Base-by-base conservation (phyloP, 2,888 invertebrate genomes). In the Trisateles emortualis region DNA sequence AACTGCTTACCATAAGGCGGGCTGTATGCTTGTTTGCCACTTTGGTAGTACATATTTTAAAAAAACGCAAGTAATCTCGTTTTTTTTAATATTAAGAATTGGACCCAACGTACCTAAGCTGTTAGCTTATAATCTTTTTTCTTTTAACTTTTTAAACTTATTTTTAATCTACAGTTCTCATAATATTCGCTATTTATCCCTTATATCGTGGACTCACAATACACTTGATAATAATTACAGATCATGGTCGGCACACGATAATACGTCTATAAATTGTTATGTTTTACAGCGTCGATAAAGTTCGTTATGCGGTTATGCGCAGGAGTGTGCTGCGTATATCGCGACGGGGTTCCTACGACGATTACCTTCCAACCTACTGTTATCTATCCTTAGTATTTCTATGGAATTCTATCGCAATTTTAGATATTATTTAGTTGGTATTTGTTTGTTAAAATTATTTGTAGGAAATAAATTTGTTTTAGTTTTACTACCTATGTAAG, bases 271-370 rank as follows among this genome's bases (percentile, higher is more conserved):
- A 70, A 72, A 70, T 69, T 59, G 52, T 40, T 57, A 49, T 29
- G 57, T 57, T 70, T 70, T 62, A 70, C 66, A 62, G 53, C 69
- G 45, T 45, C 69, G 48, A 65, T 70, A 70, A 72, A 70, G 56
- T 50, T 51, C 1, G 26, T 26, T 2, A 2, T 5, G 22, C 5
- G 22, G 22, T n/a, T 5, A 22, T 22, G 22, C 22, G 2, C n/a
- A n/a, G n/a, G n/a, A 22, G 22, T 22, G 22, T 22, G 22, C 5
- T 22, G 22, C 22, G 22, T 22, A 19, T 19, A 5, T 26, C 26
- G 9, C 26, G 9, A 8, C 26, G 26, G 26, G 19, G 26, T 6
- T 26, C 5, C 26, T 26, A 8, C 9, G 8, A 8, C 26, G 3
- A 26, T 26, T 26, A 26, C 26, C 26, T 6, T 8, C 26, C 26